A percentile compares a stretch with the other conserved stretches of the same genome.
Conservation (phyloP, 1,140 invertebrate genomes). For the Paraescarpia echinospica region DNA sequence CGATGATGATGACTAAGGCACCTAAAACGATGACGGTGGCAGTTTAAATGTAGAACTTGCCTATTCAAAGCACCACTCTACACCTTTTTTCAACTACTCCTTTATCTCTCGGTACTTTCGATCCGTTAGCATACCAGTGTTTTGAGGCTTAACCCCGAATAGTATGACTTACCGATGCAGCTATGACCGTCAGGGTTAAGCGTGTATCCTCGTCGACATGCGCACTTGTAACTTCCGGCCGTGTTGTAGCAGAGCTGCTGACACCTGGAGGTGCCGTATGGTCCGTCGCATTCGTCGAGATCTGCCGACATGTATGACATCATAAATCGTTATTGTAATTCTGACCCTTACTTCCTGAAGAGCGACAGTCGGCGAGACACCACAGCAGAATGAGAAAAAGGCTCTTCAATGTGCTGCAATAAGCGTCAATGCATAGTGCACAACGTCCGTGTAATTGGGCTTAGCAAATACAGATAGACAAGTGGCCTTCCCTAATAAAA, state of each 20-base stretch:
- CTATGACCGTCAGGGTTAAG: constrained; percentile 36
- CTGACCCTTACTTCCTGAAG: no score
- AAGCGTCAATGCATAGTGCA: constrained; percentile 29
- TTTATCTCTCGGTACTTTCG: no score
- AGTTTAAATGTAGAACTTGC: no score
- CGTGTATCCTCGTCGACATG: constrained; percentile 16
- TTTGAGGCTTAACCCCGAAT: no score
- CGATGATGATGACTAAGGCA: no score
- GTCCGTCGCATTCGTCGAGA: constrained; percentile 47
- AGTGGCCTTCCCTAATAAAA: no score
- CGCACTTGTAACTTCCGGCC: constrained; percentile 26
- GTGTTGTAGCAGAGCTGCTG: constrained; percentile 25
- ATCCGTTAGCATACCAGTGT: no score
- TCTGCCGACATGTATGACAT: constrained; percentile 34
- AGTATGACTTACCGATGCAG: constrained; percentile 51
- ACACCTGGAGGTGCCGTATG: background rate
- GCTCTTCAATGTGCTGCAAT: constrained; percentile 51
- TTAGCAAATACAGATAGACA: background rate
- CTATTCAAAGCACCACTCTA: no score
- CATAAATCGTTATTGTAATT: background rate
- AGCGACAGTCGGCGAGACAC: constrained; percentile 48
- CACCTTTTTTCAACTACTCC: no score
- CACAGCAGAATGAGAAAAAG: constrained; percentile 59
- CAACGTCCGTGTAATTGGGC: background rate
- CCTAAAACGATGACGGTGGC: no score